Evolutionary conservation across 2,797 vertebrate genomes (phyloP).

Genomic region (Urosaurus nigricauda): DNA sequence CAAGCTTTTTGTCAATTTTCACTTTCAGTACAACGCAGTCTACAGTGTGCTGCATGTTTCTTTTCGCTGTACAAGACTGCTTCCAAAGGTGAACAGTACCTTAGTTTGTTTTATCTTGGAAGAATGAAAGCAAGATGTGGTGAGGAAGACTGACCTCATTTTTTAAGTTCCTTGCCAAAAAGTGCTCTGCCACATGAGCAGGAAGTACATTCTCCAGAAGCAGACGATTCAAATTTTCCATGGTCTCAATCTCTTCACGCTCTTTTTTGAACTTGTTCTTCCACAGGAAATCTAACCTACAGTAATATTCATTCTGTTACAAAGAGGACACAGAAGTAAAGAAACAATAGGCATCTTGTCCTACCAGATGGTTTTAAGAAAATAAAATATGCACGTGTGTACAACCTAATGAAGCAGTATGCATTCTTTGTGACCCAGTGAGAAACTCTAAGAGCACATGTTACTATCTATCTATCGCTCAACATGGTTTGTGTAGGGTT

Average conservation of each 20-base stretch:
- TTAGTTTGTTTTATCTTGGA: conserved; percentile 28
- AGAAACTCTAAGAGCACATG: not conserved
- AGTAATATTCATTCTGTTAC: conserved; percentile 89
- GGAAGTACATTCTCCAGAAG: conserved; percentile 97
- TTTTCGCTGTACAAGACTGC: not conserved
- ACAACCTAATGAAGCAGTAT: conserved; percentile 15
- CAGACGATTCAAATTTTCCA: conserved; percentile 98
- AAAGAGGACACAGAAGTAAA: conserved; percentile 96
- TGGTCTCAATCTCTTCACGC: conserved; percentile 98
- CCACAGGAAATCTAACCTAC: conserved; percentile 99
- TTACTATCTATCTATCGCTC: not conserved
- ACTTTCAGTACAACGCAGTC: not conserved
- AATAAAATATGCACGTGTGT: conserved; percentile 68
- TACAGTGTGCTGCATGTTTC: not conserved
- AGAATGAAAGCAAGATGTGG: conserved; percentile 32
- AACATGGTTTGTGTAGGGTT: not conserved
- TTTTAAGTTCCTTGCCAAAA: conserved; percentile 95
- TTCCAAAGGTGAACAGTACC: conserved; percentile 21
- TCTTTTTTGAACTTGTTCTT: conserved; percentile 99
- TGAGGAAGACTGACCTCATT: conserved; percentile 87
- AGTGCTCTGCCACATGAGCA: conserved; percentile 95
- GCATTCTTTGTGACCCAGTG: not conserved
- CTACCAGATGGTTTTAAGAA: conserved; percentile 78
- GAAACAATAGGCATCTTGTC: conserved; percentile 92
- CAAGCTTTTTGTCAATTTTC: conserved; percentile 19